Conservation (phyloP, 2,797 vertebrate genomes). For the Meriones psammophilus region DNA sequence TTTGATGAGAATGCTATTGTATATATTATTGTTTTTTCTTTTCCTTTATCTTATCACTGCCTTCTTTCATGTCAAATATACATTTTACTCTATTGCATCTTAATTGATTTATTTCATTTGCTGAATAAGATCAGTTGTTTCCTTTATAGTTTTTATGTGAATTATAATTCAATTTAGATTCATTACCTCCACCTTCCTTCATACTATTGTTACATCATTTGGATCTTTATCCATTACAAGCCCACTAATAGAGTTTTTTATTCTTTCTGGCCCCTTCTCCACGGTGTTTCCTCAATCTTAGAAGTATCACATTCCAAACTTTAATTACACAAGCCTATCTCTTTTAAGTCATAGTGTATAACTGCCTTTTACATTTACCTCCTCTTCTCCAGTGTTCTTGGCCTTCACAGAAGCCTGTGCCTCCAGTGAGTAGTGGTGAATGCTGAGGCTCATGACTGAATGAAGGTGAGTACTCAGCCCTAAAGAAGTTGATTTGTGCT, state of each 20-base stretch:
- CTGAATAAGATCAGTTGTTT: constrained; percentile 30
- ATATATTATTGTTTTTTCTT: not conserved
- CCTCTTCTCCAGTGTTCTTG: not conserved
- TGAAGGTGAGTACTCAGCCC: not conserved
- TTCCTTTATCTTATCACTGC: not conserved
- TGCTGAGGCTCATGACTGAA: not conserved
- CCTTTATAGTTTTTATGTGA: not conserved
- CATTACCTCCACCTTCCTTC: not conserved
- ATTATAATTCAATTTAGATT: not conserved
- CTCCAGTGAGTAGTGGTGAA: not conserved
- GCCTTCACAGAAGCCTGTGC: not conserved
- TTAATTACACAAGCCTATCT: not conserved
- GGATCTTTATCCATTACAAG: not conserved
- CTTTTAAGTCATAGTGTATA: not conserved
- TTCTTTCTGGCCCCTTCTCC: not conserved
- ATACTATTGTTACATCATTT: not conserved
- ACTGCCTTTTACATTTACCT: not conserved
- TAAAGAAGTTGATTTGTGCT: not conserved
- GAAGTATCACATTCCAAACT: not conserved
- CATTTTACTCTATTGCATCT: not conserved
- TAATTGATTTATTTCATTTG: constrained; percentile 20
- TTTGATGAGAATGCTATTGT: not conserved
- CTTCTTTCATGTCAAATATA: not conserved
- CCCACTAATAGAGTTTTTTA: not conserved
- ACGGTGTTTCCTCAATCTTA: not conserved